Percentiles rank a stretch among this genome's conserved stretches.
These are phyloP conservation scores for Neoitamus cyanurus DNA, from an alignment of 2,888 invertebrate genomes.

Conservation along the genomic window DNA sequence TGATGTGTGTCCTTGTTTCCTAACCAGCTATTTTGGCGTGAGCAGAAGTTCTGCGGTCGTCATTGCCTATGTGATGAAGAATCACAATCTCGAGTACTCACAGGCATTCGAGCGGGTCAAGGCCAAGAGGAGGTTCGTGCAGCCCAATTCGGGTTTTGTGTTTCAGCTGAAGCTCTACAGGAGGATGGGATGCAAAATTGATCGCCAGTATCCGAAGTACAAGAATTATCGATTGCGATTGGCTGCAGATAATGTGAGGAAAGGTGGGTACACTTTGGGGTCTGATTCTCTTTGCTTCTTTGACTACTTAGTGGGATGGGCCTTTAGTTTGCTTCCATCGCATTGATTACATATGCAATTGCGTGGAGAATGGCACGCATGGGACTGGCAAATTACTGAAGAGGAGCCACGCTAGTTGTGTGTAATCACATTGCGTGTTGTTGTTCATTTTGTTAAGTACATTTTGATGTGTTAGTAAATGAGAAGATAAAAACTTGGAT, in stretches of 20 bases:
- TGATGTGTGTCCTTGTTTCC: slow-evolving; percentile 49
- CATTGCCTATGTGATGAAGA: slow-evolving; percentile 89
- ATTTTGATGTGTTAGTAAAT: background rate
- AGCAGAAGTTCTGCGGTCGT: slow-evolving; percentile 90
- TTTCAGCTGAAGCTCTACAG: slow-evolving; percentile 82
- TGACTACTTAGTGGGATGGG: too few relatives aligned
- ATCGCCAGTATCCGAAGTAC: slow-evolving; percentile 76
- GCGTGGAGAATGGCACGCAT: background rate
- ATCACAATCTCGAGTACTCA: slow-evolving; percentile 76
- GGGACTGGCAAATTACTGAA: background rate
- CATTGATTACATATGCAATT: background rate
- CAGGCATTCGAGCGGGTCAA: slow-evolving; percentile 79
- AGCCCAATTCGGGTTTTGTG: slow-evolving; percentile 84
- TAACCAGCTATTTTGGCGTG: slow-evolving; percentile 83
- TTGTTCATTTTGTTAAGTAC: background rate
- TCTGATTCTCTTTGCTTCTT: too few relatives aligned
- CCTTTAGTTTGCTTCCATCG: too few relatives aligned
- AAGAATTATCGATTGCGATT: slow-evolving; percentile 81
- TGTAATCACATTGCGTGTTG: background rate
- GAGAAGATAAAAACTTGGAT: background rate
- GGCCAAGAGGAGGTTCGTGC: slow-evolving; percentile 76
- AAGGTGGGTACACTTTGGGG: slow-evolving; percentile 70
- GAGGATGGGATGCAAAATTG: slow-evolving; percentile 80
- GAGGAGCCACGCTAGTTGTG: background rate
- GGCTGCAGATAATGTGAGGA: slow-evolving; percentile 83